phyloP scores from a whole-genome alignment of 1,140 invertebrate genomes.

The Metopolophium dirhodum region DNA sequence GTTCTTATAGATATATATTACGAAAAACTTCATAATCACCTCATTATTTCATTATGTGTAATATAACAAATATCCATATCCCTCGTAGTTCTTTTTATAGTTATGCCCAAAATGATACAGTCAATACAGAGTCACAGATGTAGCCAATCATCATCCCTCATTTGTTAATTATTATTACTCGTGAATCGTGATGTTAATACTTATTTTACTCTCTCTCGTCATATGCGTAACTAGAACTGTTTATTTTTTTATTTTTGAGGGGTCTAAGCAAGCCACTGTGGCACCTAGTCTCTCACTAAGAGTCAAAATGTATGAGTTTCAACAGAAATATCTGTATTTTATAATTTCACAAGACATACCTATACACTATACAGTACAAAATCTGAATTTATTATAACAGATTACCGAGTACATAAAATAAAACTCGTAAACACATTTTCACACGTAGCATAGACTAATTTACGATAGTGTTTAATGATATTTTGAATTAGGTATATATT shows the following conservation, averaged over 20 bases:
- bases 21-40: neutral
- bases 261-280: too few relatives aligned
- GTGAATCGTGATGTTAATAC: neutral
- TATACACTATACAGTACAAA: neutral
- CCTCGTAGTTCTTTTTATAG: neutral
- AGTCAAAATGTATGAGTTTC: neutral
- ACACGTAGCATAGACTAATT: neutral
- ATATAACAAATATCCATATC: neutral
- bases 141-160: neutral
- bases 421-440: neutral
- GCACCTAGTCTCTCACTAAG: neutral
- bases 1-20: neutral
- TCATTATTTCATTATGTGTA: neutral
- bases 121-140: neutral
- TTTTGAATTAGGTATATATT: neutral
- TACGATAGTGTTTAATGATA: neutral
- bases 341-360: neutral
- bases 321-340: neutral
- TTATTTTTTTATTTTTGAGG: too few relatives aligned
- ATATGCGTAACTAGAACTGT: too few relatives aligned
- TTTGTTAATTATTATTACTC: neutral
- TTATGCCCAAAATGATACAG: neutral
- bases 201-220: neutral
- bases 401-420: neutral
- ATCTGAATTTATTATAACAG: neutral